phyloP scores from a whole-genome alignment of 2,797 vertebrate genomes.

The Notolepis coatsorum region DNA sequence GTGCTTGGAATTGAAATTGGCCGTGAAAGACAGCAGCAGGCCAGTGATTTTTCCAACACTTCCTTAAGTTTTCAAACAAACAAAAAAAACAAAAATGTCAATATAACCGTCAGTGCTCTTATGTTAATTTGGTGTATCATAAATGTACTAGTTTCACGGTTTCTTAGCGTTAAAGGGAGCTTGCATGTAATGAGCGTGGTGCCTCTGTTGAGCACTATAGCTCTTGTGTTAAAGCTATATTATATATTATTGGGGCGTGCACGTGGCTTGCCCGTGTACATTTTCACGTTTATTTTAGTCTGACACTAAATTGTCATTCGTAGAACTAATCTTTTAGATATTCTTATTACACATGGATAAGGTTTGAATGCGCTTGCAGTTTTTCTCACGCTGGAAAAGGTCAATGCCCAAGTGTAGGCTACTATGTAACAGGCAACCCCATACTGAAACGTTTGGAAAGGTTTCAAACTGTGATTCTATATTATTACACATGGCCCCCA shows the following conservation, averaged over 20 bases:
- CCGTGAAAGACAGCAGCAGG: conserved; percentile 89
- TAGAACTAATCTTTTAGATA: conserved; percentile 5
- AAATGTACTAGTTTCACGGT: conserved; percentile 61
- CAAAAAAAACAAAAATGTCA: background rate
- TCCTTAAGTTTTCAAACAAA: conserved; percentile 24
- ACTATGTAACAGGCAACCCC: conserved; percentile 23
- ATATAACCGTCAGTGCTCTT: background rate
- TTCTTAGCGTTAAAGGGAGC: conserved; percentile 63
- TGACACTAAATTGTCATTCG: background rate
- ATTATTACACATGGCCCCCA: conserved; percentile 30
- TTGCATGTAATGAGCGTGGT: conserved; percentile 62
- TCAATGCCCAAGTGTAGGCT: conserved; percentile 59
- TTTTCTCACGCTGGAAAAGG: conserved; percentile 48
- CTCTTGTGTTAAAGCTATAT: conserved; percentile 53
- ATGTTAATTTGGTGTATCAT: conserved; percentile 32
- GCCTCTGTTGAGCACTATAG: conserved; percentile 51
- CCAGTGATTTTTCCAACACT: conserved; percentile 48
- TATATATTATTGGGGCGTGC: conserved; percentile 13
- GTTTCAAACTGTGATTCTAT: conserved; percentile 39
- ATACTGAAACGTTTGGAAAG: conserved; percentile 20
- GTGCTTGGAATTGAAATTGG: conserved; percentile 99
- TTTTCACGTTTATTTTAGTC: background rate
- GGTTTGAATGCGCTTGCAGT: conserved; percentile 29
- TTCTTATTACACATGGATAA: background rate
- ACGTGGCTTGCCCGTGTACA: conserved; percentile 12